Base-by-base conservation (phyloP, 2,113 vertebrate species). In the Lanius ludovicianus region DNA sequence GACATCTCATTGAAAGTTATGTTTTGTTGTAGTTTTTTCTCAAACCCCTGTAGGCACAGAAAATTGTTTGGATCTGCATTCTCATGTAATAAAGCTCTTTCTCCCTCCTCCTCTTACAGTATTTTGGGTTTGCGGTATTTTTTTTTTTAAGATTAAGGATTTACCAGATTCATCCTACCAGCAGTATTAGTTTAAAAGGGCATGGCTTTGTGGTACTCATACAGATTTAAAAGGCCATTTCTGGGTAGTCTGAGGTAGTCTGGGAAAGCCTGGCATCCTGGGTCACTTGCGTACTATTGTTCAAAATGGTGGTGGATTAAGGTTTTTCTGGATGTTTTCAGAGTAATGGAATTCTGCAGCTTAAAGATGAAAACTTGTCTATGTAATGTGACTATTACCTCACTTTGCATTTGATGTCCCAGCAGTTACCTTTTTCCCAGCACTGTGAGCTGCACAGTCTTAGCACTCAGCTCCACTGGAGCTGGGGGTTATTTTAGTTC, bases 41-140 rank as follows among this genome's bases (percentile, higher is more conserved):
- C 27, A 31, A 78, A 42, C 22, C 62, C 82, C 60, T 65, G 2
- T 74, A 77, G 93, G 85, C 68, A 50, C 25, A 75, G 56, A 81
- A 94, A 77, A 84, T 20, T 55, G 63, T 76, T 97, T 96, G 92
- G 87, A 83, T 91, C 79, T 85, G 35, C 9, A 1, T 80, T 93
- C 68, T 28, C 24, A 10, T 14, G 56, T 60, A 82, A 35, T 79
- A 76, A 77, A 85, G 42, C n/a, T 81, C 30, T 56, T 84, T 69
- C 25, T 75, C 31, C 25, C 6, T 84, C 33, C 16, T 70, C 16
- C 20, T 82, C 25, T 64, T 83, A 23, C 30, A 69, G 21, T 57
- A 33, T 62, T 82, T 95, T 59, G 42, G 16, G 28, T 6, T 52
- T 65, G 12, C 14, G 24, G 9, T n/a, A 2, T 11, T 31, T 52